Conservation (phyloP, 2,113 vertebrate species). For the Scopus umbretta region DNA sequence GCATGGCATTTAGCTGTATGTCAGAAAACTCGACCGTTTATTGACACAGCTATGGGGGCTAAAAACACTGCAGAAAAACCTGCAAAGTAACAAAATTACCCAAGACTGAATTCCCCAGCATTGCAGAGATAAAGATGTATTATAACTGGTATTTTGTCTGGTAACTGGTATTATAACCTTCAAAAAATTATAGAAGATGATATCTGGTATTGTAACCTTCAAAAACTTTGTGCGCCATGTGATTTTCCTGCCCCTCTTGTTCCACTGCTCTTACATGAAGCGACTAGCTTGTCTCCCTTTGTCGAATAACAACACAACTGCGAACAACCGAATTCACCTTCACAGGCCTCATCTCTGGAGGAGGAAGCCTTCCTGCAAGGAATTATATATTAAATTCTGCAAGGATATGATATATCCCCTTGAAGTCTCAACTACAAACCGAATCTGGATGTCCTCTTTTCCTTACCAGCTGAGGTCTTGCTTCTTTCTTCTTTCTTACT, state of each 20-base stretch:
- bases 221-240: accelerated
- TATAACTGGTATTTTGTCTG: neutral
- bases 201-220: neutral
- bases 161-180: no score
- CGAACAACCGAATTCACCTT: neutral
- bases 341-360: neutral
- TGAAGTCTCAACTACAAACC: neutral
- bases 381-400: neutral
- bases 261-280: neutral
- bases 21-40: neutral
- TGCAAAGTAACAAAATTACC: neutral
- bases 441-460: neutral
- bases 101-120: neutral
- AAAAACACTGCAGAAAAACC: neutral
- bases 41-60: no score
- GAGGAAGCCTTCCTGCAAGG: neutral
- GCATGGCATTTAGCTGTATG: neutral
- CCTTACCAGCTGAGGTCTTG: neutral
- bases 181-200: neutral
- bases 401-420: neutral
- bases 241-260: neutral
- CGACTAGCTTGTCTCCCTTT: neutral
- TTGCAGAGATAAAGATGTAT: neutral
- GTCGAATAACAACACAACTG: no score
- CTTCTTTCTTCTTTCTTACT: neutral